These are phyloP conservation scores for Polypterus bichir DNA, from an alignment of 2,113 vertebrate species.

Conservation along the genomic window DNA sequence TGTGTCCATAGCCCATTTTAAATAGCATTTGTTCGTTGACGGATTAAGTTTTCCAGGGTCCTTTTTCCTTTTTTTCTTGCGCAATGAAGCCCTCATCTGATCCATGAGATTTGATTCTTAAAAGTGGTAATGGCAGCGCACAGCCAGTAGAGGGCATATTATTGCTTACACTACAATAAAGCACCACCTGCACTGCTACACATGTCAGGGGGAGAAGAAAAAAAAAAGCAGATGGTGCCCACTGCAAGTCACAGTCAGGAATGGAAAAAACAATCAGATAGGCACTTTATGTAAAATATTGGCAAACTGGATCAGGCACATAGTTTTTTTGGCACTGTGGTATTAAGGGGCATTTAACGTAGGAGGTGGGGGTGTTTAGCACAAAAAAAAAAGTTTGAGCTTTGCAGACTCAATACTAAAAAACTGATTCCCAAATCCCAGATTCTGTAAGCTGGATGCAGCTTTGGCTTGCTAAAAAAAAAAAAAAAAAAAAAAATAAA, in stretches of 20 bases:
- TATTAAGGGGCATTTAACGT: constrained; percentile 21
- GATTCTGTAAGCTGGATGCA: too few species aligned
- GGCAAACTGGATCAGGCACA: constrained; percentile 49
- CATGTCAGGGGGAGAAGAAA: constrained; percentile 28
- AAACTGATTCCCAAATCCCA: too few species aligned
- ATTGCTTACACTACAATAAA: constrained; percentile 38
- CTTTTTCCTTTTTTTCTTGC: too few species aligned
- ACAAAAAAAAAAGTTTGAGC: too few species aligned
- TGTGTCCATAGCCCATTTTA: too few species aligned
- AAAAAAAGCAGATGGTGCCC: constrained; percentile 34
- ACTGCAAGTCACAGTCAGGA: constrained; percentile 64
- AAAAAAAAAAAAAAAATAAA: too few species aligned
- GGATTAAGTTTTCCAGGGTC: too few species aligned
- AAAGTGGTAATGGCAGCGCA: constrained; percentile 35
- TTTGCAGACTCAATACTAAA: too few species aligned
- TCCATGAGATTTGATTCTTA: constrained; percentile 23
- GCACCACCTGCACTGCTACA: constrained; percentile 49
- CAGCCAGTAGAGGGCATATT: constrained; percentile 56
- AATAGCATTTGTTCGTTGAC: too few species aligned
- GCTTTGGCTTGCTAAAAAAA: too few species aligned
- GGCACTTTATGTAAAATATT: constrained; percentile 69
- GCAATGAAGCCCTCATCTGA: background rate
- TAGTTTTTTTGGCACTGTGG: constrained; percentile 51
- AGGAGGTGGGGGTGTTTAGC: constrained; percentile 23
- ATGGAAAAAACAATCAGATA: constrained; percentile 53